phyloP scores from a whole-genome alignment of 1,140 invertebrate species.

The Bactericera cockerelli region DNA sequence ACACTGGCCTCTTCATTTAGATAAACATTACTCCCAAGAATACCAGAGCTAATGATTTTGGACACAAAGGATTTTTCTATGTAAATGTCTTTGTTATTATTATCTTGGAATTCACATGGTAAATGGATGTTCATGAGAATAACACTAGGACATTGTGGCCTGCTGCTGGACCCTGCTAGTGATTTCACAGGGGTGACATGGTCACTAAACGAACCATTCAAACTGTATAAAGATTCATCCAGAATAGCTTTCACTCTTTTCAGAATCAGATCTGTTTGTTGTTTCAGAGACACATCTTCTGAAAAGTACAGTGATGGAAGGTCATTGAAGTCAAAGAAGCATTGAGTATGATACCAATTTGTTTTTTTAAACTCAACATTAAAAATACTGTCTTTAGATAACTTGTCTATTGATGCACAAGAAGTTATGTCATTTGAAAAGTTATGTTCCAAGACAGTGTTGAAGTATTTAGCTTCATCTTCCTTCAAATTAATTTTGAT shows the following conservation, averaged over 20 bases:
- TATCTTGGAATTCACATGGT: conserved; percentile 19
- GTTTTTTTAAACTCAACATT: conserved; percentile 25
- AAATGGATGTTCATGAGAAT: conserved; percentile 17
- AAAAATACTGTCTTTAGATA: conserved; percentile 30
- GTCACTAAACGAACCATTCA: conserved; percentile 38
- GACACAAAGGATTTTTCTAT: conserved; percentile 26
- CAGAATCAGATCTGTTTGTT: conserved; percentile 28
- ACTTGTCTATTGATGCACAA: conserved; percentile 34
- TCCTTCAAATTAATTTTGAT: conserved; percentile 37
- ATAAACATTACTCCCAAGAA: conserved; percentile 50
- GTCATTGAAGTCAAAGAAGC: background rate
- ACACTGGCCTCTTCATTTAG: conserved; percentile 51
- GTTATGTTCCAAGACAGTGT: conserved; percentile 18
- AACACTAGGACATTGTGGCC: conserved; percentile 22
- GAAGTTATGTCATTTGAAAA: conserved; percentile 30
- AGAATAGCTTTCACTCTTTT: conserved; percentile 29
- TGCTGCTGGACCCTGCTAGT: conserved; percentile 19
- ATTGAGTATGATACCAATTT: background rate
- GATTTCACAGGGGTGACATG: conserved; percentile 30
- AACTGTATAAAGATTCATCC: conserved; percentile 41
- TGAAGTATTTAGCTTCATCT: conserved; percentile 40
- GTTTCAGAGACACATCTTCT: conserved; percentile 17
- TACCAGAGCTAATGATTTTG: conserved; percentile 41
- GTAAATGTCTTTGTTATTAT: conserved; percentile 23
- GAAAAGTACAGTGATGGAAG: conserved; percentile 1